Base-by-base conservation (phyloP, 2,113 vertebrate species). In the Geococcyx californianus region DNA sequence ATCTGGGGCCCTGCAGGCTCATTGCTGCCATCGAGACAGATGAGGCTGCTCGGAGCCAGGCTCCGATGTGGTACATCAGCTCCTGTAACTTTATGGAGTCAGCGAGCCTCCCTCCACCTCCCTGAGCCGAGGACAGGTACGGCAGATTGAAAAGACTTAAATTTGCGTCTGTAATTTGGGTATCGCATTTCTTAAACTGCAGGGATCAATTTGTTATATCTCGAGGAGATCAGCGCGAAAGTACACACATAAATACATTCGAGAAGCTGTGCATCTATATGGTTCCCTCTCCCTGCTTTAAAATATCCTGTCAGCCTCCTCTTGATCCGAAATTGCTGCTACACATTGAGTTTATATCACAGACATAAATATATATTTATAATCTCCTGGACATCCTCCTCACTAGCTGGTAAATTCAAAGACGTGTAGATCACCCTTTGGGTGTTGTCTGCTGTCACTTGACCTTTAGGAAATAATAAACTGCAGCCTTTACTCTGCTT, bases 101-200 rank as follows among this genome's bases (percentile, higher is more conserved):
- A 51, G 49, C 0, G 6, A 93, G 77, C 24, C 77, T 82, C 68
- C 66, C 55, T 83, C 87, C 55, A 52, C 72, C 79, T 89, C 77
- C 84, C 69, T 0, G 8, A 78, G 90, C 81, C 3, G 33, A 84
- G 74, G 77, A 89, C 51, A 1, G 84, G 47, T 31, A 63, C 1
- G 10, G 60, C 76, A 94, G 87, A 85, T 95, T 72, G 93, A 94
- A 89, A 75, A 89, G 90, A 33, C 87, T 93, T 52, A 38, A 89
- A 91, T 95, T 91, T 78, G 95, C 91, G 77, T 36, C 87, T 84
- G 49, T 90, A 94, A 13, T 93, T 95, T 91, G 92, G 90, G 66
- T 84, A 64, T 63, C 0, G 0, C 66, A 3, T 91, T 91, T 73
- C 78, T 80, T 68, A 85, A 95, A 84, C 90, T 24, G 4, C 54